Evolutionary conservation across 1,140 invertebrate species (phyloP), one percentile per base, ranked within the genome.

Genomic region (Stegodyphus mimosarum): DNA sequence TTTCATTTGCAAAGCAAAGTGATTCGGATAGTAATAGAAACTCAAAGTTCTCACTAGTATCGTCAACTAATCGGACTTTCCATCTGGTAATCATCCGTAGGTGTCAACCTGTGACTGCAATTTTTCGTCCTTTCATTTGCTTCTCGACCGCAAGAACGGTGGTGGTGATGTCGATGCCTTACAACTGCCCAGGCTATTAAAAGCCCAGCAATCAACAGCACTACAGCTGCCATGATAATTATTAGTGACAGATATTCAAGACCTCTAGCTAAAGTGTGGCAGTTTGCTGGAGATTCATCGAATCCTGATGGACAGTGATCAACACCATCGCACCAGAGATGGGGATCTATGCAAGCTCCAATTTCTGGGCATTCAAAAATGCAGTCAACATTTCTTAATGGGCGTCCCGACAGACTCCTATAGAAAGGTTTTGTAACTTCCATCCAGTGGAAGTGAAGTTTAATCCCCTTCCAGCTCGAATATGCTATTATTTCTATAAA

Each of bases 281-380:
- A 78, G 93, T 93, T 13, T 52, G 93, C 92, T 17, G 95, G 91
- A 3, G 95, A 93, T 90, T 97, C 96, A 91, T 97, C 96, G 88
- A 95, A 94, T 0, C 95, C 95, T 5, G 95, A 95, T 0, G 96
- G 96, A 89, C 96, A 97, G 88, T 97, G 95, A 49, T 93, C 92
- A 13, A 93, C 91, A 1, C 95, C 96, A 89, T 97, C 95, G 89
- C 96, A 97, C 95, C 95, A 96, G 7, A 97, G 92, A 15, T 94
- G 94, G 0, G 94, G 92, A 88, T 95, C 95, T 88, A 97, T 96
- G 90, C 96, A 97, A 6, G 95, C 96, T 88, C 95, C 94, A 81
- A 97, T 89, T 83, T 96, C 96, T 1, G 95, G 94, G 89, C 96
- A 97, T 48, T 94, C 93, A 88, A 95, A 94, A 86, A 93, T 92